These are phyloP conservation scores for Cygnus buccinator DNA, from an alignment of 2,113 vertebrate species.

Conservation along the genomic window DNA sequence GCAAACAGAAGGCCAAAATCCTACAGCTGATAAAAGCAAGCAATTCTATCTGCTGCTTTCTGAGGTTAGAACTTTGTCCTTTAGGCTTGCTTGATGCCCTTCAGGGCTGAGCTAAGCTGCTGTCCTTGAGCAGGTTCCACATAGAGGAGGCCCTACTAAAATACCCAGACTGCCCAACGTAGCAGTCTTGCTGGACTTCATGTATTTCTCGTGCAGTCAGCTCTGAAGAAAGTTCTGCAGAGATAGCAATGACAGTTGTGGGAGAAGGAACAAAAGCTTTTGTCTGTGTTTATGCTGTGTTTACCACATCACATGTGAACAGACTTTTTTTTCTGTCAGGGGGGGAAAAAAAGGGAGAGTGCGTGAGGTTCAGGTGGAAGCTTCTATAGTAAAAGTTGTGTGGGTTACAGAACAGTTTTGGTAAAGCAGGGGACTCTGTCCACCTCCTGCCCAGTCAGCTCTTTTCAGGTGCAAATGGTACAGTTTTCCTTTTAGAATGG, in stretches of 20 bases:
- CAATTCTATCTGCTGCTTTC: background rate
- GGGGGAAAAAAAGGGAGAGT: background rate
- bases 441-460: background rate
- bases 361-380: background rate
- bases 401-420: accelerated
- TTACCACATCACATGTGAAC: background rate
- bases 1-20: background rate
- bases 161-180: background rate
- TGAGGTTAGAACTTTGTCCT: too few species aligned
- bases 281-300: accelerated
- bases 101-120: background rate
- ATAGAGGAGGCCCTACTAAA: too few species aligned
- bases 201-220: accelerated
- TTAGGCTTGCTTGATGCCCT: background rate
- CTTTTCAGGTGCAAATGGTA: accelerated
- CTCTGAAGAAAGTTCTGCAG: background rate
- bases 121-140: too few species aligned
- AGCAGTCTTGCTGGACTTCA: accelerated
- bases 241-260: background rate
- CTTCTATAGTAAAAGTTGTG: background rate
- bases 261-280: background rate
- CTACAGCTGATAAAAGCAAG: accelerated
- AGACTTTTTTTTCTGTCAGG: background rate
- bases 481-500: accelerated
- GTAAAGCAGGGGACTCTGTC: background rate